Conservation (phyloP, 2,113 vertebrate species). For the Apistogramma diplotaenia region DNA sequence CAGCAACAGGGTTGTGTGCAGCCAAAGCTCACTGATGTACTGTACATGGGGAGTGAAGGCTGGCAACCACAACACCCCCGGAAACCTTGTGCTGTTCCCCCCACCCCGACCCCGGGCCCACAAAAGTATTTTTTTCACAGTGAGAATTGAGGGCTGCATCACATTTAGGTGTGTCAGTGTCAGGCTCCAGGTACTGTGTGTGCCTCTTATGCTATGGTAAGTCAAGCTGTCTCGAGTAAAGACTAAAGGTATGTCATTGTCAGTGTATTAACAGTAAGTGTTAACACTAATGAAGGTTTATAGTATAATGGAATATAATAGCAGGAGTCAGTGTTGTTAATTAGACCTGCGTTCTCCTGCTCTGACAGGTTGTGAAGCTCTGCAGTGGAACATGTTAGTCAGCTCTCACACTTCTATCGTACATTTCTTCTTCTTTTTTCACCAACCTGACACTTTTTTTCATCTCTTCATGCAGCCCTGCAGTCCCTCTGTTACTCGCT, state of each 20-base stretch:
- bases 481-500: not conserved
- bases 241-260: not conserved
- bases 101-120: too few relatives aligned
- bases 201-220: not conserved
- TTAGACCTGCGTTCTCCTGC: not conserved
- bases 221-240: not conserved
- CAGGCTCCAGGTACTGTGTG: too few relatives aligned
- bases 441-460: not conserved
- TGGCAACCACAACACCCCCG: too few relatives aligned
- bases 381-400: not conserved
- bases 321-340: not conserved
- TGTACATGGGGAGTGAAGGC: too few relatives aligned
- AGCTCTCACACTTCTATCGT: slow-evolving; percentile 1
- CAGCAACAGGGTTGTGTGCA: too few relatives aligned
- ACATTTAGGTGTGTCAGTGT: too few relatives aligned
- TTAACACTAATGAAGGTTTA: not conserved
- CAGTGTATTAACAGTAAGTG: not conserved
- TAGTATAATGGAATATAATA: not conserved
- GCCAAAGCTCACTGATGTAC: too few relatives aligned
- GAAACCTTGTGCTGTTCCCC: too few relatives aligned
- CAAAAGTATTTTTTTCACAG: too few relatives aligned
- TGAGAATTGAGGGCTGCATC: too few relatives aligned
- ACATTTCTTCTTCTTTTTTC: slow-evolving; percentile 11
- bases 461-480: not conserved
- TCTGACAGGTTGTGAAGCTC: not conserved